A percentile compares a stretch with the other conserved stretches of the same genome.
Evolutionary conservation across 1,140 invertebrate genomes (phyloP).

Genomic region (Leptinotarsa defecta): DNA sequence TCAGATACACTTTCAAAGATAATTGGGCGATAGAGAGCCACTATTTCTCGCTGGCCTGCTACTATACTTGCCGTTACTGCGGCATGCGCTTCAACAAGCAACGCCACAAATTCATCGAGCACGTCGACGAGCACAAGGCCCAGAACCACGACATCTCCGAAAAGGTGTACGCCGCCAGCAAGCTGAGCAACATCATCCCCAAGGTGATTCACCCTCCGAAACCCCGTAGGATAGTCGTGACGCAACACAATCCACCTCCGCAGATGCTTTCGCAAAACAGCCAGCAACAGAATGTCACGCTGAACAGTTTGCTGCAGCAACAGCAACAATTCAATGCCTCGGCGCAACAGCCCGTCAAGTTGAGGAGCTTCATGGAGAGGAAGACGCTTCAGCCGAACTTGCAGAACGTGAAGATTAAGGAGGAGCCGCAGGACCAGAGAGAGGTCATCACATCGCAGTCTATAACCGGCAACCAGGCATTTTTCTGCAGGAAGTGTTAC

Average conservation of each 20-base stretch:
- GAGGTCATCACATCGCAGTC: constrained; percentile 34
- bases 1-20: constrained; percentile 53
- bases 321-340: not conserved
- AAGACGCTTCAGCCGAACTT: constrained; percentile 31
- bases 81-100: constrained; percentile 55
- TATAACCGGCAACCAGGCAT: constrained; percentile 51
- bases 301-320: not conserved
- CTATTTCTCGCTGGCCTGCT: constrained; percentile 51
- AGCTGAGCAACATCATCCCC: constrained; percentile 45
- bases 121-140: constrained; percentile 47
- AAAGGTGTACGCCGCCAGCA: constrained; percentile 51
- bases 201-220: constrained; percentile 34
- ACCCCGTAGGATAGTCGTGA: constrained; percentile 18
- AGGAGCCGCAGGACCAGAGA: constrained; percentile 39
- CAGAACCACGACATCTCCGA: constrained; percentile 44
- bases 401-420: constrained; percentile 43
- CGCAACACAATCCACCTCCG: constrained; percentile 20
- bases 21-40: constrained; percentile 56
- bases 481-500: constrained; percentile 55
- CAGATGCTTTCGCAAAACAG: constrained; percentile 14
- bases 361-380: constrained; percentile 16
- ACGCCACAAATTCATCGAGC: constrained; percentile 47
- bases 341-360: constrained; percentile 11
- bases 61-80: constrained; percentile 53
- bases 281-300: not conserved